Evolutionary conservation across 2,113 vertebrate species (phyloP).

Genomic region (Thamnaconus septentrionalis): DNA sequence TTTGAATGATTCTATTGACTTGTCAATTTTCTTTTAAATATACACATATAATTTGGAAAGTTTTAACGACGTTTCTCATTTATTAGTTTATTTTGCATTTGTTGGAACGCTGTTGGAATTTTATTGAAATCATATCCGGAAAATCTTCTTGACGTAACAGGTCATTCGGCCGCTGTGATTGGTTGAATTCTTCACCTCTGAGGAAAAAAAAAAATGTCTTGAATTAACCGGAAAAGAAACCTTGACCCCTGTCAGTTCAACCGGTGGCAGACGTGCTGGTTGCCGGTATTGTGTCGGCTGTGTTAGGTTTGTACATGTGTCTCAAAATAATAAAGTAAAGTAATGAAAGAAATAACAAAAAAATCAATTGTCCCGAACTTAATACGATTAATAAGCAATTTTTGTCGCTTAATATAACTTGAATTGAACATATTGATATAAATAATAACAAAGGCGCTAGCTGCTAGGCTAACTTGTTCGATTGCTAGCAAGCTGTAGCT

Average conservation of each 20-base stretch:
- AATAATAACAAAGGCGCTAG: slow-evolving; percentile 17
- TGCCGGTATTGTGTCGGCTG: slow-evolving; percentile 42
- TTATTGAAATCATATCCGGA: no score
- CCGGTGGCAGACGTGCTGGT: slow-evolving; percentile 44
- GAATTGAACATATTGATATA: neutral
- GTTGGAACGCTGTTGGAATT: no score
- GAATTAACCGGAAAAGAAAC: slow-evolving; percentile 56
- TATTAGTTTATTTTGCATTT: no score
- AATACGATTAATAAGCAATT: no score
- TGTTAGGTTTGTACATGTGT: slow-evolving; percentile 35
- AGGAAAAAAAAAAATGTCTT: neutral
- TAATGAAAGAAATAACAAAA: no score
- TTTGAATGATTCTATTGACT: no score
- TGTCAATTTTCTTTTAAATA: no score
- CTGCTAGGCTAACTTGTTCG: slow-evolving; percentile 9
- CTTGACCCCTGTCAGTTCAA: slow-evolving; percentile 44
- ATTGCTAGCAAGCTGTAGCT: slow-evolving; percentile 25
- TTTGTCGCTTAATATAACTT: no score
- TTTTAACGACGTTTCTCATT: no score
- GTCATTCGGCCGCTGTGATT: neutral
- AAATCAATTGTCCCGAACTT: no score
- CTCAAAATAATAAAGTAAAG: neutral
- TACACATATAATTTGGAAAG: neutral
- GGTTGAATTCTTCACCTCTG: neutral
- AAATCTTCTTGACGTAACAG: no score